Evolutionary conservation across 2,888 invertebrate species (phyloP).

Genomic region (Silvanus unidentatus): DNA sequence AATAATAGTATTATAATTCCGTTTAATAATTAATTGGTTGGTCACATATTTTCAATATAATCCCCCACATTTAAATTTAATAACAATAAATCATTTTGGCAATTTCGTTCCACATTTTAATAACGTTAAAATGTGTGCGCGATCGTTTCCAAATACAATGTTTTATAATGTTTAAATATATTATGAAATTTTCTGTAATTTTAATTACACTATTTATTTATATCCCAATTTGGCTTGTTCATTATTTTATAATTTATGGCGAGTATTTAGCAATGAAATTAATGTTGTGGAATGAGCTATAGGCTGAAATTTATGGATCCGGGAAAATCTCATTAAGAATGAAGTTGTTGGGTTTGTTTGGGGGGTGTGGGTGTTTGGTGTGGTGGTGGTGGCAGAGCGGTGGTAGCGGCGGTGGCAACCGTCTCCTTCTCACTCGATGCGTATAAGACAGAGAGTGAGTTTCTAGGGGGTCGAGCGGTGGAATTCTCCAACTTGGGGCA

Average conservation of each 20-base stretch:
- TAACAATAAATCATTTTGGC: too few species aligned
- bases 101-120: too few species aligned
- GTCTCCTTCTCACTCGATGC: neutral
- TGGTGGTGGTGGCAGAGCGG: slow-evolving; percentile 14
- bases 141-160: neutral
- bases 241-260: slow-evolving; percentile 48
- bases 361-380: slow-evolving; percentile 24
- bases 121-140: too few species aligned
- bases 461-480: slow-evolving; percentile 14
- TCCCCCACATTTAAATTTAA: too few species aligned
- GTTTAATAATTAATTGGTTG: too few species aligned
- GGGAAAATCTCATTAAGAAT: slow-evolving; percentile 50
- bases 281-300: slow-evolving; percentile 50
- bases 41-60: too few species aligned
- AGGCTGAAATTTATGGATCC: slow-evolving; percentile 49
- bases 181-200: slow-evolving; percentile 29
- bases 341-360: slow-evolving; percentile 47
- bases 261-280: slow-evolving; percentile 49
- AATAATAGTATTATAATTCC: too few species aligned
- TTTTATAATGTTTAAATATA: neutral
- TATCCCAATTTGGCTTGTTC: slow-evolving; percentile 46
- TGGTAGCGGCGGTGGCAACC: slow-evolving; percentile 2
- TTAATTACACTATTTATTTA: slow-evolving; percentile 43
- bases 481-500: slow-evolving; percentile 11
- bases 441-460: slow-evolving; percentile 6